These are phyloP conservation scores for western clawed frog (Xenopus tropicalis) DNA, from an alignment of 2,113 vertebrate species.

Conservation along the genomic window DNA sequence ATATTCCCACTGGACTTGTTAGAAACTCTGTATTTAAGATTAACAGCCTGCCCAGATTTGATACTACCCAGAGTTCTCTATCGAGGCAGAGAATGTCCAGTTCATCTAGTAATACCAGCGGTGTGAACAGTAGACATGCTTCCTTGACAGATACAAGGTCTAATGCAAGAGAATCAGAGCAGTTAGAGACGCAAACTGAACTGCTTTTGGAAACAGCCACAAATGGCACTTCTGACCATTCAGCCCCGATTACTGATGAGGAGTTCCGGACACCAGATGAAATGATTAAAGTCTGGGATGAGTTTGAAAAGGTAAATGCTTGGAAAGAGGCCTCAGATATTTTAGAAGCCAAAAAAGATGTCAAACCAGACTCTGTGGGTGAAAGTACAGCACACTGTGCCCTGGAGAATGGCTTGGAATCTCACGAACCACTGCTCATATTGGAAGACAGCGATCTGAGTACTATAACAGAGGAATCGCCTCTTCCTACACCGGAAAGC, in stretches of 20 bases:
- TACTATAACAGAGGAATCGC: conserved; percentile 55
- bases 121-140: conserved; percentile 53
- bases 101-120: conserved; percentile 35
- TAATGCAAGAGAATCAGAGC: conserved; percentile 52
- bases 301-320: conserved; percentile 63
- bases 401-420: conserved; percentile 51
- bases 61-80: conserved; percentile 20
- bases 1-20: conserved; percentile 90
- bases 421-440: conserved; percentile 60
- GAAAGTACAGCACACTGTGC: not conserved
- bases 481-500: conserved; percentile 46
- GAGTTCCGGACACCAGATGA: conserved; percentile 70
- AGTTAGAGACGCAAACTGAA: not conserved
- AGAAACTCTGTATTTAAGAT: conserved; percentile 79
- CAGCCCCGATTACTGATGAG: conserved; percentile 54
- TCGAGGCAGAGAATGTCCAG: conserved; percentile 33
- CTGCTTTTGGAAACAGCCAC: not conserved
- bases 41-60: conserved; percentile 65
- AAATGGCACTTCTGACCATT: not conserved
- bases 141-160: conserved; percentile 70
- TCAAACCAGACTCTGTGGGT: not conserved
- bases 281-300: conserved; percentile 72
- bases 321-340: conserved; percentile 26
- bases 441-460: conserved; percentile 70
- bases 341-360: not conserved